These are phyloP conservation scores for Chrysolina haemoptera DNA, from an alignment of 2,888 invertebrate species.

Conservation along the genomic window DNA sequence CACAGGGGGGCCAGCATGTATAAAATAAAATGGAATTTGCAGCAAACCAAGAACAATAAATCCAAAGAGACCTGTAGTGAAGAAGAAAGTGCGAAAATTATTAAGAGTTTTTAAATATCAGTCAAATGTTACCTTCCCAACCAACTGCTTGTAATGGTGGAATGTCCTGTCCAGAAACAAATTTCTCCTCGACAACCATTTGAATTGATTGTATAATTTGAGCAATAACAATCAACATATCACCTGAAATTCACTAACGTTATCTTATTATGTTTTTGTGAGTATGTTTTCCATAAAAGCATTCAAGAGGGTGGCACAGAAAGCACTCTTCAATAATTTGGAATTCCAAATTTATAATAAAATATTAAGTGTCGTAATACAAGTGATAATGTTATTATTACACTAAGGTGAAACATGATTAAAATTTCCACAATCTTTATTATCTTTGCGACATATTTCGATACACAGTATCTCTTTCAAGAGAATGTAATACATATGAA, in stretches of 20 bases:
- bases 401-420: too few species aligned
- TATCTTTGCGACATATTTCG: too few species aligned
- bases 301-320: too few species aligned
- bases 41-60: conserved; percentile 75
- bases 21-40: conserved; percentile 86
- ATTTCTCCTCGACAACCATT: conserved; percentile 97
- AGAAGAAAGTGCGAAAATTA: conserved; percentile 70
- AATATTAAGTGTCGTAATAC: too few species aligned
- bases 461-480: too few species aligned
- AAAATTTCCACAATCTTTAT: too few species aligned
- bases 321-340: too few species aligned
- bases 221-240: conserved; percentile 81
- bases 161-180: conserved; percentile 86
- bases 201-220: conserved; percentile 90
- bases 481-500: too few species aligned
- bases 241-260: conserved; percentile 66
- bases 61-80: conserved; percentile 76
- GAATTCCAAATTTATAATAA: too few species aligned
- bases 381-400: too few species aligned
- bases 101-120: conserved; percentile 1
- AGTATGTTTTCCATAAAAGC: too few species aligned
- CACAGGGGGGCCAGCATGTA: conserved; percentile 83
- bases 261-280: too few species aligned
- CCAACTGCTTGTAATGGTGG: conserved; percentile 94
- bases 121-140: conserved; percentile 82